Percentiles rank a stretch among this genome's conserved stretches.
Conservation (phyloP, 2,113 vertebrate species). For the Nibea coibor region DNA sequence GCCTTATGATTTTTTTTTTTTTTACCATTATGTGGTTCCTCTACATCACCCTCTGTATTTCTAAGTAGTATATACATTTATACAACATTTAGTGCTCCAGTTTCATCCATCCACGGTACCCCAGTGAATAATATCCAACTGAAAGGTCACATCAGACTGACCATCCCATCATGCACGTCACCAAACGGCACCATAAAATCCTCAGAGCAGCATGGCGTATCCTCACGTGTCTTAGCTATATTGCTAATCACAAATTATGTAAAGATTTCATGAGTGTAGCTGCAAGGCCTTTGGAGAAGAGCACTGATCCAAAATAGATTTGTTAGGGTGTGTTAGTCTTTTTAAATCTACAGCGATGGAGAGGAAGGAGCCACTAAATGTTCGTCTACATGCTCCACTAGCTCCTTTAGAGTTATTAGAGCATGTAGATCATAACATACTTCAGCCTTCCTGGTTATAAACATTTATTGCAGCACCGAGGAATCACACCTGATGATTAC, state of each 20-base stretch:
- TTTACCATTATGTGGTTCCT: neutral
- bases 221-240: neutral
- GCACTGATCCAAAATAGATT: constrained; percentile 24
- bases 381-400: constrained; percentile 37
- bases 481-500: neutral
- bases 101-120: constrained; percentile 40
- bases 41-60: neutral
- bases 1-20: neutral
- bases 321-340: neutral
- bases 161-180: constrained; percentile 30
- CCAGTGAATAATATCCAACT: constrained; percentile 48
- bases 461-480: neutral
- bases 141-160: constrained; percentile 45
- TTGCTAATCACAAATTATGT: neutral
- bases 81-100: constrained; percentile 18
- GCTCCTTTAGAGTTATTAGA: constrained; percentile 24
- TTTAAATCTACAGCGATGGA: constrained; percentile 2
- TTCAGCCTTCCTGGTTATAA: constrained; percentile 1
- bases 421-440: constrained; percentile 23
- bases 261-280: neutral
- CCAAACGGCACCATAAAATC: neutral
- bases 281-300: constrained; percentile 6
- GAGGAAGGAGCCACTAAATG: constrained; percentile 11
- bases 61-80: neutral
- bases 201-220: neutral